A percentile compares a stretch with the other conserved stretches of the same genome.
phyloP scores from a whole-genome alignment of 92 coral and sea anemone genomes.

The Zoanthus sociatus region DNA sequence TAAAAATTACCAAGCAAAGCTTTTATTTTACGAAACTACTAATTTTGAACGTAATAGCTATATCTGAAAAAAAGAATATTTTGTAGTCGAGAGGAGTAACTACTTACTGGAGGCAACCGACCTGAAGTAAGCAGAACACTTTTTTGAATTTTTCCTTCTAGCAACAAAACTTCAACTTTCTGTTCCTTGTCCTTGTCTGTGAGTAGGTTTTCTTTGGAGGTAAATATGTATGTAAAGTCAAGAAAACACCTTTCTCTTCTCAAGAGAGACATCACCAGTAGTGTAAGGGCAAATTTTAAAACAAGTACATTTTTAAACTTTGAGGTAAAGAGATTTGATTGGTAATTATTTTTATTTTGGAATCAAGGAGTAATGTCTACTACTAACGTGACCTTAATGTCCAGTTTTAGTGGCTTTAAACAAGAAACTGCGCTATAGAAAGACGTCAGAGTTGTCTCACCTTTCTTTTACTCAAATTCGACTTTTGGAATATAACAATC shows the following conservation, averaged over 20 bases:
- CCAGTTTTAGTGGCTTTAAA: too few relatives aligned
- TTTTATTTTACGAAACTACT: too few relatives aligned
- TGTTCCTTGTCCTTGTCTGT: neutral
- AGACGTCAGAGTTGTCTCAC: too few relatives aligned
- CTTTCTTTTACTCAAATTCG: too few relatives aligned
- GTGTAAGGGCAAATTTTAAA: neutral
- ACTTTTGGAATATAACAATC: too few relatives aligned
- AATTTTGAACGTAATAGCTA: too few relatives aligned
- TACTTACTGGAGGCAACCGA: neutral
- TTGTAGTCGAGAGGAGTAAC: neutral
- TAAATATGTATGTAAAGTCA: constrained; percentile 20
- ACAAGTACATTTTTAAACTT: neutral
- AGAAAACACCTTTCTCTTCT: neutral
- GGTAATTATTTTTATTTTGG: too few relatives aligned
- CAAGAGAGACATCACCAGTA: neutral
- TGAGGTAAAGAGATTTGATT: too few relatives aligned
- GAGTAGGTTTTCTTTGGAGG: neutral
- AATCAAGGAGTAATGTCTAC: neutral
- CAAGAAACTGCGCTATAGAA: too few relatives aligned
- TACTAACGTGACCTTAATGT: too few relatives aligned
- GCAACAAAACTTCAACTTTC: constrained; percentile 23
- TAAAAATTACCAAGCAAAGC: too few relatives aligned
- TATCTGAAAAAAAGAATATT: neutral
- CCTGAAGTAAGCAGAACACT: constrained; percentile 27
- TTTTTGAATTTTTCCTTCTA: constrained; percentile 37